Base-by-base conservation (phyloP, 1,140 invertebrate genomes). In the Melanaphis sacchari region DNA sequence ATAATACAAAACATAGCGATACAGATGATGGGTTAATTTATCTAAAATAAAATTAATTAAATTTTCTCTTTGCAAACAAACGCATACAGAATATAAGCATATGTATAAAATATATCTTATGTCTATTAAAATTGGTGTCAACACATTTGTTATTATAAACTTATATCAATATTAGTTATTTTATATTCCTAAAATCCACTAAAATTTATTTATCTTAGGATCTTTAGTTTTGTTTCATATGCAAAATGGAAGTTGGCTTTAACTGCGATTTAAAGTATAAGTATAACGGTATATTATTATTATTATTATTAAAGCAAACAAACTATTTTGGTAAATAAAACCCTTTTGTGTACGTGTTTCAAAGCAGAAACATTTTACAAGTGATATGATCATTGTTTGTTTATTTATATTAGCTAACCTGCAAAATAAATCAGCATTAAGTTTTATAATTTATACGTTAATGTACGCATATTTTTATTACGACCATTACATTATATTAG, bases 231-330 rank as follows among this genome's bases (percentile, higher is more conserved):
- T 87, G 26, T 87, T 43, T 85, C 40, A 26, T 85, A n/a, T 46
- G 40, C 15, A 87, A 87, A 87, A 87, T 41, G 41, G 15, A 41
- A 46, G 26, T 87, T 7, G 26, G n/a, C 15, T n/a, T 76, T n/a
- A n/a, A n/a, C 1, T 66, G n/a, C 1, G 26, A 31, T 0, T 43
- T 40, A 5, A n/a, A 31, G 38, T 43, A 41, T 41, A 43, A 43
- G 31, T 11, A 4, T 66, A 31, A 31, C 1, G 31, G 0, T 26
- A 85, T 26, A 26, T 31, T 85, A 85, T n/a, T n/a, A 46, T 87
- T 87, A 46, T 43, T 87, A 88, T n/a, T 88, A 88, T 46, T n/a
- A 49, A 46, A 6, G 85, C 31, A 88, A 88, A 88, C 85, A 88
- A 43, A 43, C 31, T 36, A 49, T 49, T 88, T 88, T 15, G n/a